Evolutionary conservation across 2,113 vertebrate species (phyloP), one percentile per base, ranked within the genome.

Genomic region (Phodopus roborovskii): DNA sequence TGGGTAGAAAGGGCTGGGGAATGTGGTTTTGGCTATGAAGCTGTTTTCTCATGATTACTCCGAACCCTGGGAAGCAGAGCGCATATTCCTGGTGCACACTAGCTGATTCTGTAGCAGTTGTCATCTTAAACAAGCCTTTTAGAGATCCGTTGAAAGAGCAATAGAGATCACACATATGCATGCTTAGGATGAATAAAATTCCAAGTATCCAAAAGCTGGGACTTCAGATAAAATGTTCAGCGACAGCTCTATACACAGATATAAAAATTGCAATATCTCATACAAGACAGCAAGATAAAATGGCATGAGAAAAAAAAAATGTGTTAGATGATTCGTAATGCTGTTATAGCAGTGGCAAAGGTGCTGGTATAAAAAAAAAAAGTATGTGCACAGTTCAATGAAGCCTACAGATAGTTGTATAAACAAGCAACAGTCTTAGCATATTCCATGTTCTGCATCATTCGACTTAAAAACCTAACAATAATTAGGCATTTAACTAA

Each of bases 191-290:
- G 68, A 95, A 97, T 95, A 82, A 91, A 97, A 94, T 73, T 58
- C 66, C 92, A 79, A 95, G 96, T 93, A 92, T 89, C 88, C 82
- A 60, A 68, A 96, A 92, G 81, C 96, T 96, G 90, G 90, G 73
- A 92, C 90, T 96, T 70, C 5, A 96, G 90, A 97, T 97, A 96
- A 97, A 74, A 91, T 90, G 95, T 96, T 79, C 90, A 86, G 48
- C 22, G 48, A 95, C 60, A 92, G 96, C 68, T 95, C 88, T 83
- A 78, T 89, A 93, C 68, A 82, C 74, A 95, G 82, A 96, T 91
- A 96, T 60, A 94, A 93, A 96, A 94, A 74, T 78, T 94, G 83
- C 78, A 94, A 68, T 96, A 95, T 86, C 87, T 74, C 92, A 91
- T 36, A 62, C 58, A 83, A 94, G 92, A 95, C 90, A 97, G 93